Percentiles rank a stretch among this genome's conserved stretches.
Conservation (phyloP, 1,140 invertebrate genomes). For the Triops cancriformis region DNA sequence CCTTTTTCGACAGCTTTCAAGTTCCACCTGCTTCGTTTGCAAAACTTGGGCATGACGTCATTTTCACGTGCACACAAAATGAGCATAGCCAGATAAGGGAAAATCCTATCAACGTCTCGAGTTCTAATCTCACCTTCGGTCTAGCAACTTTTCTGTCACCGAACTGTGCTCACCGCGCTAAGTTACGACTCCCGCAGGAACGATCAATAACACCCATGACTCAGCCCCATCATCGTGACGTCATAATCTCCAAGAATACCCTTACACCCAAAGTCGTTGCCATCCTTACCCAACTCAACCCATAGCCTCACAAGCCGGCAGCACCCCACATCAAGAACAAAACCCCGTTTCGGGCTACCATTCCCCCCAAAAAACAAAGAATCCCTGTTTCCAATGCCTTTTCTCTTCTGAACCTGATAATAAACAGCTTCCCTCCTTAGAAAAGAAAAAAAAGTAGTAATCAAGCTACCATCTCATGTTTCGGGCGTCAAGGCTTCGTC, state of each 20-base stretch:
- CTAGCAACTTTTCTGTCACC: conserved; percentile 9
- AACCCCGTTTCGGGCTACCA: neutral
- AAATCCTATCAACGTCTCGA: conserved; percentile 13
- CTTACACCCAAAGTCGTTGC: neutral
- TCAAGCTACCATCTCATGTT: neutral
- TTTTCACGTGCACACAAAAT: conserved; percentile 9
- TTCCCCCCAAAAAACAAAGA: conserved; percentile 6
- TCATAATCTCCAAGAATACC: conserved; percentile 10
- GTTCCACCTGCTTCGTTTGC: neutral
- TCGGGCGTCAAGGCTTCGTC: neutral
- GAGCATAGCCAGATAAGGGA: conserved; percentile 8
- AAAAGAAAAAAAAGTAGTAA: neutral
- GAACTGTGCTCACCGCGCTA: neutral
- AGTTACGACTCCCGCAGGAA: conserved; percentile 2
- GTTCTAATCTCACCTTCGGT: conserved; percentile 13
- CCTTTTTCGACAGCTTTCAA: neutral
- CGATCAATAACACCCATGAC: conserved; percentile 9
- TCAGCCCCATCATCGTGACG: neutral
- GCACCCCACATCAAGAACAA: neutral
- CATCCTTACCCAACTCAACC: neutral
- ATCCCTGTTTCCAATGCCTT: neutral
- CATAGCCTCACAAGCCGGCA: neutral
- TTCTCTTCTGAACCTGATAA: conserved; percentile 2
- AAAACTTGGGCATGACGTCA: neutral
- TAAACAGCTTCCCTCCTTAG: neutral